phyloP scores from a whole-genome alignment of 1,140 invertebrate species.

The Drosophila kepulauana region DNA sequence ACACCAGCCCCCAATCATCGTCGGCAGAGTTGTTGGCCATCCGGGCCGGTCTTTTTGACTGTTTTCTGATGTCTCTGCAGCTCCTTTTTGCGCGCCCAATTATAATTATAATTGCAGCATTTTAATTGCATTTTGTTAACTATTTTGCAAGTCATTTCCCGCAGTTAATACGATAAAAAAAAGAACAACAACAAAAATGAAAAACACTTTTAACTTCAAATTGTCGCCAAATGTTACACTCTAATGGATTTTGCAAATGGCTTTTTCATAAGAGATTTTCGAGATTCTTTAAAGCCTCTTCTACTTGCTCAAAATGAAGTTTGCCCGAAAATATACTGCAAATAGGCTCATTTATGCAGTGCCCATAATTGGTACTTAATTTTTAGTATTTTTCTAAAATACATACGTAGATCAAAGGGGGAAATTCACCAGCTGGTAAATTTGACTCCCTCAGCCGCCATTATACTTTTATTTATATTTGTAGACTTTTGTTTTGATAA shows the following conservation, averaged over 20 bases:
- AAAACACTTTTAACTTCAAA: constrained; percentile 39
- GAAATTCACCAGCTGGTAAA: not conserved
- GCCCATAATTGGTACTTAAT: not conserved
- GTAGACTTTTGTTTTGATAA: constrained; percentile 12
- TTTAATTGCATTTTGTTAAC: constrained; percentile 67
- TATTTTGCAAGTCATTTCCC: constrained; percentile 63
- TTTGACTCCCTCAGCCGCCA: not conserved
- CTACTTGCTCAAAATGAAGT: not conserved
- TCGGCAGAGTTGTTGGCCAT: constrained; percentile 11
- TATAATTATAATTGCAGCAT: constrained; percentile 66
- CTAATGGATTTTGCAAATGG: constrained; percentile 33
- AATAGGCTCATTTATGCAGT: not conserved
- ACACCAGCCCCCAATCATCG: constrained; percentile 14
- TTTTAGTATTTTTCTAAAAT: not conserved
- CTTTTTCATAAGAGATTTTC: not conserved
- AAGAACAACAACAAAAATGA: too few relatives aligned
- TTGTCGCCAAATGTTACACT: constrained; percentile 46
- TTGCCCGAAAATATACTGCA: not conserved
- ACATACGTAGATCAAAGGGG: not conserved
- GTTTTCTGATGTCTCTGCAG: constrained; percentile 45
- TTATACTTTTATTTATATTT: constrained; percentile 8
- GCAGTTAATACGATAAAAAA: constrained; percentile 52
- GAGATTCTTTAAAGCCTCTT: not conserved
- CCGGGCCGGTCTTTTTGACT: constrained; percentile 52
- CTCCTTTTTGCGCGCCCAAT: constrained; percentile 56